Base-by-base conservation (phyloP, 2,797 vertebrate genomes). In the Erethizon dorsatum region DNA sequence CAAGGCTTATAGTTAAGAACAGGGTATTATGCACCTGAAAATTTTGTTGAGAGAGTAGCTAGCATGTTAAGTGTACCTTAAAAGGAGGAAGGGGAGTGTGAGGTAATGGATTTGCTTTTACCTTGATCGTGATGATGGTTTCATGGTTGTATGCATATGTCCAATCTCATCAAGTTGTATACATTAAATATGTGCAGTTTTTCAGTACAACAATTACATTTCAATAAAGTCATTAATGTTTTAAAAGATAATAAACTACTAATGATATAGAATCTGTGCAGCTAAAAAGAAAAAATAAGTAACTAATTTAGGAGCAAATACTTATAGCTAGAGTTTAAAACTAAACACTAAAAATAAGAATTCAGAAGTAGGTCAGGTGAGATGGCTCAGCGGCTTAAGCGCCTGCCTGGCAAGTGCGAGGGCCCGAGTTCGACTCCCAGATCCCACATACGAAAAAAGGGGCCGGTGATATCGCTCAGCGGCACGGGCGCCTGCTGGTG, bases 61-160 rank as follows among this genome's bases (percentile, higher is more conserved):
- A 37, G 77, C 26, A 6, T 47, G 10, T 37, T 24, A 79, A 86
- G 9, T 37, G 31, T 56, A 73, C 7, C 31, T 24, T 28, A 67
- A 41, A 57, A 56, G 5, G 1, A 28, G 0, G 45, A 10, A 4
- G 0, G 41, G 6, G 8, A 2, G 2, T 2, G 45, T 37, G 50
- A 88, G n/a, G 6, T 37, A 20, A 47, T 14, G 47, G 47, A 47
- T 59, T 31, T 50, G 22, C 9, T 24, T 18, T 2, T 78, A 41
- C 8, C 18, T 71, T 50, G 2, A 93, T 50, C 24, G 1, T 37
- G 41, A 26, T 75, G 28, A 78, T 45, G 3, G 10, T 77, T 37
- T 87, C 59, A 65, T 31, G 5, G 33, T 6, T 77, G 9, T 92
- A 22, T 45, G 17, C 11, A 3, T 52, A 37, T 50, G 5, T 69